Evolutionary conservation across 2,888 invertebrate species (phyloP), one percentile per base, ranked within the genome.

Genomic region (Kryphioiulus occultus): DNA sequence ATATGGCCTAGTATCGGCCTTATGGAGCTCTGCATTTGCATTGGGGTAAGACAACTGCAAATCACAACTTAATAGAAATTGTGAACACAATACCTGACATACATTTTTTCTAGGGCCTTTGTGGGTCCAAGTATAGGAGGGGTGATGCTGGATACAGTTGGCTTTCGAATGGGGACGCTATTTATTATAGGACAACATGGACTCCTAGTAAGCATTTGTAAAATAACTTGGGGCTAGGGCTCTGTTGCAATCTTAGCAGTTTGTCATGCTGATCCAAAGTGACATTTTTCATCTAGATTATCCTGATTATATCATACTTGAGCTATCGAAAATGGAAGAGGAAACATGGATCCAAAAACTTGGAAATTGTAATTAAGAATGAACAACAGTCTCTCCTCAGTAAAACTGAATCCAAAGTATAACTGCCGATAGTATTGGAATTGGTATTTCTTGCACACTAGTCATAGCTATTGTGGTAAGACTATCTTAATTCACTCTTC

Each of bases 1-100:
- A 0, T 97, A 96, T 91, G 97, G 97, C 0, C 93, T 97, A 47
- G 95, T 97, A 12, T 97, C 97, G 0, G 97, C 97, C 0, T 93
- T 98, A 90, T 98, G 97, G 95, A 97, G 97, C 0, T 96, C 97
- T 0, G 95, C 96, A 0, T 97, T 97, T 91, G 97, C 97, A 0
- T 93, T 98, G 12, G 98, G 98, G 88, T 86, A 88, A n/a, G 78
- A n/a, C 30, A 17, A 47, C 47, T 15, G 1, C 15, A 59, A 59
- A n/a, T 59, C 5, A 22, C 59, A n/a, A 59, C 12, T 47, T 17
- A 47, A 10, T 53, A 9, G 3, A 59, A n/a, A 59, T 59, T 59
- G 15, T 84, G 19, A 39, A n/a, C 30, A 39, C 10, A 30, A 26
- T 17, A n/a, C 19, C 32, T 84, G 19, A 39, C 19, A 15, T 0